These are phyloP conservation scores for Equus przewalskii DNA, from an alignment of 2,113 vertebrate genomes.

Conservation along the genomic window DNA sequence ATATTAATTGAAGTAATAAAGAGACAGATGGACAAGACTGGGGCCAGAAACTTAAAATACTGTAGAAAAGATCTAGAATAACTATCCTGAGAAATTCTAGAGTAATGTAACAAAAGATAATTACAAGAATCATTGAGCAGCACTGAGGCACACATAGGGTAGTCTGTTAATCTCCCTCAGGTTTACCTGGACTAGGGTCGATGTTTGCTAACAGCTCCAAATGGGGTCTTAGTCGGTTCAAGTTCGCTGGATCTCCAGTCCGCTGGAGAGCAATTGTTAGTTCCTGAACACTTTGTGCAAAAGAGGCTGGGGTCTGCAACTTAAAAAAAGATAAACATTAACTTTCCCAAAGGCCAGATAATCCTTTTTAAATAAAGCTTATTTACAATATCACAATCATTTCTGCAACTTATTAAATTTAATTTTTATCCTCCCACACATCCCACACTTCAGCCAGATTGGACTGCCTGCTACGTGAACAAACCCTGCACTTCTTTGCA, in stretches of 20 bases:
- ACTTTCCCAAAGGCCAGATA: conserved; percentile 78
- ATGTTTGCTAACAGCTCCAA: conserved; percentile 98
- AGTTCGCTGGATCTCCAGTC: conserved; percentile 98
- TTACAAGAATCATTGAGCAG: not conserved
- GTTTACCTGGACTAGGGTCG: conserved; percentile 97
- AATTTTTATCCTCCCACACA: not conserved
- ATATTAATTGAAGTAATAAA: not conserved
- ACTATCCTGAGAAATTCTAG: not conserved
- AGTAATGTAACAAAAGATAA: conserved; percentile 17
- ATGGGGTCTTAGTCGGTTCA: conserved; percentile 97
- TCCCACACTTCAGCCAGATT: not conserved
- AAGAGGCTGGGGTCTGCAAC: conserved; percentile 99
- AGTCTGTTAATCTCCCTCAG: not conserved
- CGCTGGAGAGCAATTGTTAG: conserved; percentile 98
- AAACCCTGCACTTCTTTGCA: not conserved
- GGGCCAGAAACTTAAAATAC: not conserved
- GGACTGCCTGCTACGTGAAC: not conserved
- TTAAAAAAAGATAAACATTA: conserved; percentile 87
- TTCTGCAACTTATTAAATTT: conserved; percentile 52
- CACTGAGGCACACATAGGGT: not conserved
- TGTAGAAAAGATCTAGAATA: not conserved
- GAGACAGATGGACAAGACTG: not conserved
- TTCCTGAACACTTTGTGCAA: conserved; percentile 99
- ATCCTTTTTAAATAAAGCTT: conserved; percentile 19
- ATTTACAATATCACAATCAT: not conserved